Evolutionary conservation across 2,113 vertebrate genomes (phyloP), one percentile per base, ranked within the genome.

Genomic region (Neolamprologus ventralis): DNA sequence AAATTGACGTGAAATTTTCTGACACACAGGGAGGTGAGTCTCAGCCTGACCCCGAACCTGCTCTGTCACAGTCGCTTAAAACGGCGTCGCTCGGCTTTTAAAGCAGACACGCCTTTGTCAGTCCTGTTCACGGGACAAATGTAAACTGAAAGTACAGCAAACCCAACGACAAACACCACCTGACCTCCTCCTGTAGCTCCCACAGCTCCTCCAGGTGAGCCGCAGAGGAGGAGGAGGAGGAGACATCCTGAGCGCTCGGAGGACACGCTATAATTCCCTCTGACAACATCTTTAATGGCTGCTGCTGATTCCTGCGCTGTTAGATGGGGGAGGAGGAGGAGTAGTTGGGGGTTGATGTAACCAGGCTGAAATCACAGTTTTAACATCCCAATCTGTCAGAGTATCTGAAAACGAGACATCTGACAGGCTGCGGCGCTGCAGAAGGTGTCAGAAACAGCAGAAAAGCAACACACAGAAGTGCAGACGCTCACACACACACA

Each of bases 371-470:
- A 93, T 93, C 92, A 92, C 90, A 88, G 85, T 83, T 89, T 92
- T 91, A 91, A 93, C 91, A 91, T 92, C 90, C 83, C 87, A 89
- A 87, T 92, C 87, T 93, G 92, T 93, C 91, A 89, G 89, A 88
- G 84, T 86, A 88, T 92, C 92, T 92, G 87, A 93, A 87, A 88
- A 92, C 68, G 40, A 89, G 85, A 91, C 90, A 86, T 93, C 88
- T 93, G 92, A 93, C 90, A 81, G 88, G 85, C 92, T 82, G 86
- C 80, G 73, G 90, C 65, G 86, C 92, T 49, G 90, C 83, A 19
- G 47, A 89, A 87, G 83, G 92, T 90, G 92, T 92, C 85, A 92
- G 75, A 89, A 83, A 93, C 86, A 82, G 42, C 65, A 79, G 37
- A 73, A 80, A 79, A 12, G 42, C 78, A 83, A 73, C 83, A 85